phyloP scores from a whole-genome alignment of 2,888 invertebrate genomes.

The Agrochola litura region DNA sequence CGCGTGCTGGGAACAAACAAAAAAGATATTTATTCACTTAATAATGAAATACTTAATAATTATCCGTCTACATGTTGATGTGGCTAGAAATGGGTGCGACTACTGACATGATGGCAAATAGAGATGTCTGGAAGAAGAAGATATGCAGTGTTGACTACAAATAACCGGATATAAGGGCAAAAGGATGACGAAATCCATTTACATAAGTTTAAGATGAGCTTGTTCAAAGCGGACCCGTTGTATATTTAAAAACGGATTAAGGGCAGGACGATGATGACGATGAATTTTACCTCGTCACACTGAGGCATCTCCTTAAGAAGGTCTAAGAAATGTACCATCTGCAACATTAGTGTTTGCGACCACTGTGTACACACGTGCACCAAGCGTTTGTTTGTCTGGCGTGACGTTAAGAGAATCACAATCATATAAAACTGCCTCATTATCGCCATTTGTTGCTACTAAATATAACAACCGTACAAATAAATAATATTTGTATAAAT shows the following conservation, averaged over 20 bases:
- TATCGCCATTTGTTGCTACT: conserved; percentile 46
- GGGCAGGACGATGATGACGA: not conserved
- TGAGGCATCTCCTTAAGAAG: not conserved
- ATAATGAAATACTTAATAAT: not conserved
- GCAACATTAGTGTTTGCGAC: conserved; percentile 31
- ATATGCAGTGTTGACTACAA: not conserved
- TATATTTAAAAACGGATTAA: not conserved
- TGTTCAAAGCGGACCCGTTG: not conserved
- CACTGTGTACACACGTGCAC: conserved; percentile 58
- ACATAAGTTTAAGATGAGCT: not conserved
- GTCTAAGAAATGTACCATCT: conserved; percentile 36
- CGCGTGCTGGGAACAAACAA: too few relatives aligned
- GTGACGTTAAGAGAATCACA: conserved; percentile 64
- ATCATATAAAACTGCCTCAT: conserved; percentile 55
- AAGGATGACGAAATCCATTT: not conserved
- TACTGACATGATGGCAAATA: not conserved
- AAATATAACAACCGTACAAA: conserved; percentile 2
- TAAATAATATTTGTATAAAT: conserved; percentile 39
- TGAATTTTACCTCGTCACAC: not conserved
- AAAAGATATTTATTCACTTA: not conserved
- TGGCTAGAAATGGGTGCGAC: not conserved
- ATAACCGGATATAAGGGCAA: not conserved
- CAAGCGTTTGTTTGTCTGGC: conserved; percentile 54
- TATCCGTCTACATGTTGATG: not conserved
- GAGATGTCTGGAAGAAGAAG: not conserved